Conservation (phyloP, 2,113 vertebrate genomes). For the Phylloscopus whistleri region DNA sequence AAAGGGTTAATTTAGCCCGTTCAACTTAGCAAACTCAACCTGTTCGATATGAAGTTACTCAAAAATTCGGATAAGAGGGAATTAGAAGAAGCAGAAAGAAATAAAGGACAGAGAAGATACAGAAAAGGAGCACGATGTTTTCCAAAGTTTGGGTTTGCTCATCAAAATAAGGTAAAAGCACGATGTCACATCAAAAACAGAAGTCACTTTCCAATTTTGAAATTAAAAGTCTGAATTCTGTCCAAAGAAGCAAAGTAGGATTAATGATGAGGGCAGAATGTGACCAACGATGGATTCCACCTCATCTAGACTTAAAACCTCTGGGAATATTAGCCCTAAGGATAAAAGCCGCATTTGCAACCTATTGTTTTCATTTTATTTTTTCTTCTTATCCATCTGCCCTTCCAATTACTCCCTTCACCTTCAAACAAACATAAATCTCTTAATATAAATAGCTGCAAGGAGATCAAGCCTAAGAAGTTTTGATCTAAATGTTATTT, state of each 20-base stretch:
- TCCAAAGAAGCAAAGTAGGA: neutral
- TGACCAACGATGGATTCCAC: neutral
- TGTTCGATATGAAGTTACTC: fast-evolving
- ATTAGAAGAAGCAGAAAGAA: neutral
- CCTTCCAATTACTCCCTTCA: neutral
- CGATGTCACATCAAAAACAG: neutral
- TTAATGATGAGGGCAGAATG: neutral
- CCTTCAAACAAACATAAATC: neutral
- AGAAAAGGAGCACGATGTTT: neutral
- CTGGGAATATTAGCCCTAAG: neutral
- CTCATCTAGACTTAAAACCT: neutral
- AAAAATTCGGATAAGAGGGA: neutral
- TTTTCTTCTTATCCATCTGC: neutral
- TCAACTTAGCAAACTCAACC: neutral
- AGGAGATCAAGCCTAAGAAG: neutral
- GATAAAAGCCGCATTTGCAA: neutral
- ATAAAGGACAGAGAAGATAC: neutral
- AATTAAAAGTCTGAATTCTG: neutral
- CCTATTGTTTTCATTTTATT: neutral
- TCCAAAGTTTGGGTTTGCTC: neutral
- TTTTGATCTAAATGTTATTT: neutral
- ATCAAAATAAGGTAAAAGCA: neutral
- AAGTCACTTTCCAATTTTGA: neutral
- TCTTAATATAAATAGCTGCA: neutral
- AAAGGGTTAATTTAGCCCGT: neutral